Evolutionary conservation across 2,113 vertebrate genomes (phyloP).

Genomic region (Vulpes lagopus): DNA sequence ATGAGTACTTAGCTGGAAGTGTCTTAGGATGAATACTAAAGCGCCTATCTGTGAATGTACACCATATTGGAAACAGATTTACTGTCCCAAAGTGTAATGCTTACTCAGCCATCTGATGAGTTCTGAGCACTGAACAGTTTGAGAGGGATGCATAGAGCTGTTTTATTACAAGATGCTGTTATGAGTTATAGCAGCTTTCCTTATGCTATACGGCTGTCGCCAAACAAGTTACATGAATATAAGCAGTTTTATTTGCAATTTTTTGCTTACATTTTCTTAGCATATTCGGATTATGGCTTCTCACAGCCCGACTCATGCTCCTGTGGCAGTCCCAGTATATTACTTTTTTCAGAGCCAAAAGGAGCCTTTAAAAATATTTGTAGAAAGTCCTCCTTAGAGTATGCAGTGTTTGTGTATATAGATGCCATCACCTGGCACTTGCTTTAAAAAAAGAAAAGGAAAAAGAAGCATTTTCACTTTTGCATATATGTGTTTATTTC

Average conservation of each 20-base stretch:
- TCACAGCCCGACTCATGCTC: constrained; percentile 68
- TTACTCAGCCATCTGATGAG: constrained; percentile 92
- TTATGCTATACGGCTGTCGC: constrained; percentile 89
- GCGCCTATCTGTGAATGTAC: constrained; percentile 86
- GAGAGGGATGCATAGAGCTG: constrained; percentile 89
- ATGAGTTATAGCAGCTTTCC: constrained; percentile 91
- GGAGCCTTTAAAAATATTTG: constrained; percentile 69
- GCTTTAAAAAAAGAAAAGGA: neutral
- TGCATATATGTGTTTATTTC: constrained; percentile 21
- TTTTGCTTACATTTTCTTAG: constrained; percentile 86
- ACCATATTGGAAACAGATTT: constrained; percentile 92
- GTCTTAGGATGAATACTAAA: constrained; percentile 83
- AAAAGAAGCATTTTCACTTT: constrained; percentile 1
- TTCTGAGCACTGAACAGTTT: constrained; percentile 88
- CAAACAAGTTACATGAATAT: constrained; percentile 88
- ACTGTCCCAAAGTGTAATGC: constrained; percentile 90
- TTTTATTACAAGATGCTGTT: constrained; percentile 91
- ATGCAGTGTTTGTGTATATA: constrained; percentile 10
- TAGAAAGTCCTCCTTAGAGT: constrained; percentile 58
- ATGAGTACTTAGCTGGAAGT: constrained; percentile 86
- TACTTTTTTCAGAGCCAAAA: constrained; percentile 78
- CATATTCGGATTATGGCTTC: constrained; percentile 83
- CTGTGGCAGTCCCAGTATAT: constrained; percentile 67
- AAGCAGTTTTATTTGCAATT: constrained; percentile 89
- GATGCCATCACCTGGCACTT: constrained; percentile 54